A percentile compares a stretch with the other conserved stretches of the same genome.
Evolutionary conservation across 2,888 invertebrate genomes (phyloP).

Genomic region (Scaeva pyrastri): DNA sequence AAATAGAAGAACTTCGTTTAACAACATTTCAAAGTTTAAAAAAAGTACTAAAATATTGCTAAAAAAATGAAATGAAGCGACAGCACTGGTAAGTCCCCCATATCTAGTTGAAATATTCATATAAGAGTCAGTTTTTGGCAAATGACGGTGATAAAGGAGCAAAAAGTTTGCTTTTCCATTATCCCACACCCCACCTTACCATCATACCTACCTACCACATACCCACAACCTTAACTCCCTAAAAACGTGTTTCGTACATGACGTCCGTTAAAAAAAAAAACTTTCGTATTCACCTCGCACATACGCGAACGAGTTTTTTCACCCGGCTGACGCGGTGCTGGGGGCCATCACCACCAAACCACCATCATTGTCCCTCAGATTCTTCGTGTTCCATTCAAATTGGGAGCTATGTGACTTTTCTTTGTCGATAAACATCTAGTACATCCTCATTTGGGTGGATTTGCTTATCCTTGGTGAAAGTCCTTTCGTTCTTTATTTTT

Average conservation of each 20-base stretch:
- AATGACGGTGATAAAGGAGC: slow-evolving; percentile 57
- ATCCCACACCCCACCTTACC: neutral
- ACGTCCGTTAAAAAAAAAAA: slow-evolving; percentile 42
- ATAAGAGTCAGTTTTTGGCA: slow-evolving; percentile 38
- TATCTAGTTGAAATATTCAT: slow-evolving; percentile 51
- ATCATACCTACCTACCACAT: neutral
- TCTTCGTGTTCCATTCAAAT: slow-evolving; percentile 9
- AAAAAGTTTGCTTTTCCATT: slow-evolving; percentile 46
- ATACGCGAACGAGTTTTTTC: slow-evolving; percentile 31
- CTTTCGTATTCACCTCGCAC: slow-evolving; percentile 62
- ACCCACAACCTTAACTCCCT: neutral
- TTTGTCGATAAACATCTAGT: slow-evolving; percentile 57
- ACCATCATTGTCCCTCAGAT: neutral
- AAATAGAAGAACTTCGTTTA: neutral
- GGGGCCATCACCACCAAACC: neutral
- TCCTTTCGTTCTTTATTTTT: neutral
- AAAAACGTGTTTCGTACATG: slow-evolving; percentile 21
- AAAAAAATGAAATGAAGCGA: no score
- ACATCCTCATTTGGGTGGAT: slow-evolving; percentile 51
- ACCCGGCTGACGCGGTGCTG: no score
- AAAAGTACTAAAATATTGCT: neutral
- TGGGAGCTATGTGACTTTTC: slow-evolving; percentile 59
- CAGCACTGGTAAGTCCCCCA: slow-evolving; percentile 17
- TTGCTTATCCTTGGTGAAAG: slow-evolving; percentile 28
- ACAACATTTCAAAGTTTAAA: neutral